These are phyloP conservation scores for Aphodius granarius DNA, from an alignment of 2,888 invertebrate species.

Conservation along the genomic window DNA sequence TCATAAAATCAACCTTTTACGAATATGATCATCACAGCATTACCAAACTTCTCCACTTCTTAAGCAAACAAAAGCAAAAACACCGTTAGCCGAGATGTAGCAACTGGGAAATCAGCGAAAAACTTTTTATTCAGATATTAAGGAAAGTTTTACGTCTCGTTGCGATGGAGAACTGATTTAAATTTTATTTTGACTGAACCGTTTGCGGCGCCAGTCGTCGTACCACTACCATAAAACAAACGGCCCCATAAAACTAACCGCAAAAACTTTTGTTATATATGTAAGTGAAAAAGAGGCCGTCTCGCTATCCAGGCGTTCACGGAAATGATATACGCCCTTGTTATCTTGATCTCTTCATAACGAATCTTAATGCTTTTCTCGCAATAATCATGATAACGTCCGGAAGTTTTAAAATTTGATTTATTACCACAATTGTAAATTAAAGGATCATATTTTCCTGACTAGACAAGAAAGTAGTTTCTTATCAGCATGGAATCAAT, in stretches of 20 bases:
- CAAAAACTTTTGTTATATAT: conserved; percentile 33
- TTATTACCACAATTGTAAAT: neutral
- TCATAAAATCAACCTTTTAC: neutral
- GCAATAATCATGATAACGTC: neutral
- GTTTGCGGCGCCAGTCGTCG: conserved; percentile 29
- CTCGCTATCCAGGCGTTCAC: neutral
- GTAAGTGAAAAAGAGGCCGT: conserved; percentile 30
- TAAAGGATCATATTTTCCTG: too few species aligned
- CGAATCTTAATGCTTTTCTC: conserved; percentile 16
- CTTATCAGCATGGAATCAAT: too few species aligned
- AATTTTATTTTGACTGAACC: conserved; percentile 34
- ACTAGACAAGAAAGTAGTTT: too few species aligned
- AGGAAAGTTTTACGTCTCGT: conserved; percentile 21
- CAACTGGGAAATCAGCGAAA: conserved; percentile 25
- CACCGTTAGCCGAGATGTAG: conserved; percentile 1
- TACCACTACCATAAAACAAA: conserved; percentile 33
- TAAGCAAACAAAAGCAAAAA: neutral
- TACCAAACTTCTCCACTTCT: neutral
- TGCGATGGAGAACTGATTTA: conserved; percentile 29
- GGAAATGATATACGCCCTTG: conserved; percentile 20
- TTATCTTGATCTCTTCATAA: conserved; percentile 23
- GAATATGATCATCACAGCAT: neutral
- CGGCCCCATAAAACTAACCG: conserved; percentile 34
- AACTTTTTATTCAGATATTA: conserved; percentile 25
- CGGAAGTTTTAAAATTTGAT: neutral